Evolutionary conservation across 2,888 invertebrate species (phyloP), one percentile per base, ranked within the genome.

Genomic region (Aspidapion aeneum): DNA sequence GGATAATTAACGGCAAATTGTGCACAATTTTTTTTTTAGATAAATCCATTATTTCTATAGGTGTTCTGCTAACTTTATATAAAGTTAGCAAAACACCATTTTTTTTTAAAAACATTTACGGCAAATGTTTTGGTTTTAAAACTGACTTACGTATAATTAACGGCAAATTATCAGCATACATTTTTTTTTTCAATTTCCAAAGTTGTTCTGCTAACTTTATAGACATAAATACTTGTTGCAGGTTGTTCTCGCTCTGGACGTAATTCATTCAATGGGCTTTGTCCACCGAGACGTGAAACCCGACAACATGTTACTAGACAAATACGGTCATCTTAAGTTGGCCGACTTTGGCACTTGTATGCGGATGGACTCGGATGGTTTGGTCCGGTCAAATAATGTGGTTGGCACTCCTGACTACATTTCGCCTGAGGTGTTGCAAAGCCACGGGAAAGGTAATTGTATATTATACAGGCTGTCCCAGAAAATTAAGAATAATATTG

Each of bases 301-400:
- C 58, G 99, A 98, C 78, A 98, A 98, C 81, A 98, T 98, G 97
- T 83, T 98, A 68, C 85, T 98, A 71, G 98, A 98, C 79, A 91
- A 90, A 78, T 85, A 90, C 80, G 99, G 99, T 5, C 99, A 99
- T 80, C 84, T 99, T 66, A 99, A 98, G 80, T 82, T 99, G 73
- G 98, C 99, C n/a, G 99, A 99, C 82, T 99, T 99, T 83, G 99
- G 99, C 60, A 99, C 99, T 17, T 99, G 99, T 81, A 98, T 99
- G 94, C 87, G 96, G 75, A 98, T 99, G 98, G 96, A 97, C 71
- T 83, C 86, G 70, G 96, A 98, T 80, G 98, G 98, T 1, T 84
- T 97, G 72, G 97, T 99, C 50, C 86, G 95, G 68, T 97, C 97
- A 52, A 97, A 96, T 77, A 98, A 97, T 72, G 98, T 99, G 5